Evolutionary conservation across 2,888 invertebrate genomes (phyloP).

Genomic region (Meta bourneti): DNA sequence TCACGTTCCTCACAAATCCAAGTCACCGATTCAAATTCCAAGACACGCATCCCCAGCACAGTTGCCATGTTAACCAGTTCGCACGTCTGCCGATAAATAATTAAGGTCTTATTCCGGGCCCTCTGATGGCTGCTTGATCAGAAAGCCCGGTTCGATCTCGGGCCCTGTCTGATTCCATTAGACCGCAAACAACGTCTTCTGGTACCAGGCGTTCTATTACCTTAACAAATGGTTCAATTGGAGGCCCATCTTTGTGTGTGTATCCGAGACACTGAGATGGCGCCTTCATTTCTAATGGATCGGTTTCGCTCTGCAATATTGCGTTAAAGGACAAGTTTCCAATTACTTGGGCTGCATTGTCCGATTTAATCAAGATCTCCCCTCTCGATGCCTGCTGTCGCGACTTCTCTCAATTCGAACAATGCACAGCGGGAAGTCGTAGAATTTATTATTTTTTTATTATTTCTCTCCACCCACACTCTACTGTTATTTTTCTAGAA

Average conservation of each 20-base stretch:
- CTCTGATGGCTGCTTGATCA: slow-evolving; percentile 5
- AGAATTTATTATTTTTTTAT: not conserved
- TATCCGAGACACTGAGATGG: slow-evolving; percentile 27
- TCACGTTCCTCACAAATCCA: not conserved
- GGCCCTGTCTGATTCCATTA: slow-evolving; percentile 45
- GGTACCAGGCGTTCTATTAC: slow-evolving; percentile 64
- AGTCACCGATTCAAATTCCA: slow-evolving; percentile 27
- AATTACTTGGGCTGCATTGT: slow-evolving; percentile 60
- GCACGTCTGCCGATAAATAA: slow-evolving; percentile 30
- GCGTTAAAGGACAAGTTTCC: slow-evolving; percentile 57
- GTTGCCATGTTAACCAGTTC: slow-evolving; percentile 20
- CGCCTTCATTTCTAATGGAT: slow-evolving; percentile 59
- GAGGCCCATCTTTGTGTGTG: slow-evolving; percentile 46
- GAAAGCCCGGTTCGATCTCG: slow-evolving; percentile 13
- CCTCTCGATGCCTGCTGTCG: not conserved
- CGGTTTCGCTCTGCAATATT: slow-evolving; percentile 50
- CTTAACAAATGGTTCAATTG: slow-evolving; percentile 47
- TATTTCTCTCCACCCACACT: not conserved
- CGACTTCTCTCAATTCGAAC: slow-evolving; percentile 4
- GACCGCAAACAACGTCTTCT: slow-evolving; percentile 60
- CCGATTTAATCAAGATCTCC: slow-evolving; percentile 61
- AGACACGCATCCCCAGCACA: slow-evolving; percentile 3
- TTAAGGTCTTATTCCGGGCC: slow-evolving; percentile 24
- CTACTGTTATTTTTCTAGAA: no score
- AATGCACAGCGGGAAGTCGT: not conserved